Evolutionary conservation across 2,888 invertebrate genomes (phyloP), one percentile per base, ranked within the genome.

Genomic region (Pseudolycoriella hygida): DNA sequence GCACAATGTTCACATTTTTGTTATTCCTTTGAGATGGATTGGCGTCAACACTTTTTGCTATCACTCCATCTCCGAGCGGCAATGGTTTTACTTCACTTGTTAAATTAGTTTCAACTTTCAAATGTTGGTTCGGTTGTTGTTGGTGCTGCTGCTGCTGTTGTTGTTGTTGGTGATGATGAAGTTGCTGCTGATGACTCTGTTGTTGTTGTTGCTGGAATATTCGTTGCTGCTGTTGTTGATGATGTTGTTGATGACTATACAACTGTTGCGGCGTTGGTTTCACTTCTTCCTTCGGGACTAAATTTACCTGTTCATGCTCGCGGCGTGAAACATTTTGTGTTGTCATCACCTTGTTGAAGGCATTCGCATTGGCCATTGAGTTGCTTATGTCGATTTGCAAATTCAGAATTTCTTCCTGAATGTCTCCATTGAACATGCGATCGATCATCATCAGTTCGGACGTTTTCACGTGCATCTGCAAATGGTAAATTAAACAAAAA

Each of bases 361-460:
- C 3, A 37, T 37, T 14, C 4, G n/a, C 14, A 37, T 37, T 37
- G 4, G 37, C 4, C 15, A 14, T 50, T 44, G 40, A 8, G 47
- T 49, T 50, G 43, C 15, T 52, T 6, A 49, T 62, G 50, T 75
- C 72, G 45, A 72, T 71, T 41, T 73, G 69, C 50, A 77, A 61
- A 54, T 70, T 70, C 44, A 73, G 72, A 40, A 84, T 64, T 47
- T 75, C 71, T 49, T 69, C 70, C 53, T 76, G 75, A 49, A 85
- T 77, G 55, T 85, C 84, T 15, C 77, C 71, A 40, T 82, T 73
- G 58, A 82, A 75, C 61, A 81, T 70, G 46, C 81, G 70, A 55
- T 83, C 78, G 48, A 86, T 68, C 77, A 84, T 80, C 66, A 84
- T 77, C 47, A 77, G 60, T 60, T 86, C 86, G 1, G 83, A 78